Percentiles rank a stretch among this genome's conserved stretches.
Conservation (phyloP, 1,140 invertebrate genomes). For the Paramacrobiotus metropolitanus region DNA sequence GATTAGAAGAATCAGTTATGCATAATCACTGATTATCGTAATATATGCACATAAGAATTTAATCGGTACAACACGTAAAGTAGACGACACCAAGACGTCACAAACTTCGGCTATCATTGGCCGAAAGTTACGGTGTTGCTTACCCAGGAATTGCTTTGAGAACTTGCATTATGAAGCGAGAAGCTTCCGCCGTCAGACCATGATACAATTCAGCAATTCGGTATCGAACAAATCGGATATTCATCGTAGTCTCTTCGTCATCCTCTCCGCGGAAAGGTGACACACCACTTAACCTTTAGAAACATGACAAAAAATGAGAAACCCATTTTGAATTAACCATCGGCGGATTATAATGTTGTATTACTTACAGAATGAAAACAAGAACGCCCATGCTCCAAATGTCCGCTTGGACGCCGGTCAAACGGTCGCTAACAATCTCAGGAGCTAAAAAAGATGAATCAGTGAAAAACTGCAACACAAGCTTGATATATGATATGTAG, state of each 20-base stretch:
- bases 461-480: conserved; percentile 2
- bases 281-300: conserved; percentile 48
- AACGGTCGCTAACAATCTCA: conserved; percentile 44
- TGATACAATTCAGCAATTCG: conserved; percentile 80
- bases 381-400: conserved; percentile 86
- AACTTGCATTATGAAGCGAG: conserved; percentile 74
- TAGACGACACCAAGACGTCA: too few species aligned
- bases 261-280: conserved; percentile 67
- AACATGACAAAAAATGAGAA: too few species aligned
- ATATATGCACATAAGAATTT: too few species aligned
- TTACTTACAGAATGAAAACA: conserved; percentile 52
- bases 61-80: too few species aligned
- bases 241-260: conserved; percentile 59
- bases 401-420: conserved; percentile 41
- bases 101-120: conserved; percentile 5
- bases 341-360: background rate
- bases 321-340: background rate
- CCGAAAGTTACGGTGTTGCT: too few species aligned
- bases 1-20: too few species aligned
- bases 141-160: conserved; percentile 78
- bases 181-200: conserved; percentile 74
- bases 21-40: too few species aligned
- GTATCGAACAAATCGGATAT: conserved; percentile 75
- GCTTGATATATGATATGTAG: too few species aligned
- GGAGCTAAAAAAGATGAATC: conserved; percentile 35